Conservation (phyloP, 2,113 vertebrate species). For the Amazona vittata region DNA sequence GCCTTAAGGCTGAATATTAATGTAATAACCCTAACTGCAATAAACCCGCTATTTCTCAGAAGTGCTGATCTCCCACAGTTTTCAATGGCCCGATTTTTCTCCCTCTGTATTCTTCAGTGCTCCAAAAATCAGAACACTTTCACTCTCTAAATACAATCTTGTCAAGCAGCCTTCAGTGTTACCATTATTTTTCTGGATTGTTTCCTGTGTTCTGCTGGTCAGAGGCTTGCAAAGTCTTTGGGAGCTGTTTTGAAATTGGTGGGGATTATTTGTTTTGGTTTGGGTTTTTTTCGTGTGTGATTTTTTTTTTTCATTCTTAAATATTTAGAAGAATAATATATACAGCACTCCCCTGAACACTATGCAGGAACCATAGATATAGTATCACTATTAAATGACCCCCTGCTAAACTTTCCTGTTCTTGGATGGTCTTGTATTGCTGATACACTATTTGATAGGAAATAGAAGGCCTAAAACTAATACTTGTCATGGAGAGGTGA, state of each 20-base stretch:
- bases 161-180: background rate
- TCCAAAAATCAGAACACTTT: background rate
- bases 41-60: background rate
- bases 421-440: background rate
- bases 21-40: background rate
- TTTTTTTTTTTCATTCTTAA: background rate
- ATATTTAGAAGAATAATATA: background rate
- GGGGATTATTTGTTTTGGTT: background rate
- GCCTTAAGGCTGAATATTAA: constrained; percentile 29
- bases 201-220: background rate
- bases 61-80: background rate
- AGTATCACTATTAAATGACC: background rate
- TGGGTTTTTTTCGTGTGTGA: background rate
- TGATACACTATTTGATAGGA: background rate
- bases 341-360: background rate
- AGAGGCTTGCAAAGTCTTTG: background rate
- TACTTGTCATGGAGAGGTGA: background rate
- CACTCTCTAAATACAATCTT: background rate
- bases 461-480: background rate
- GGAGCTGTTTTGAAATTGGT: background rate
- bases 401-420: background rate
- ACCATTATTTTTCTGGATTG: background rate
- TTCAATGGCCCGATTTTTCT: background rate
- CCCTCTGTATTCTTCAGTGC: background rate
- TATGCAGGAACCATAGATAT: background rate